Evolutionary conservation across 2,797 vertebrate genomes (phyloP).

Genomic region (Gadopsis marmoratus): DNA sequence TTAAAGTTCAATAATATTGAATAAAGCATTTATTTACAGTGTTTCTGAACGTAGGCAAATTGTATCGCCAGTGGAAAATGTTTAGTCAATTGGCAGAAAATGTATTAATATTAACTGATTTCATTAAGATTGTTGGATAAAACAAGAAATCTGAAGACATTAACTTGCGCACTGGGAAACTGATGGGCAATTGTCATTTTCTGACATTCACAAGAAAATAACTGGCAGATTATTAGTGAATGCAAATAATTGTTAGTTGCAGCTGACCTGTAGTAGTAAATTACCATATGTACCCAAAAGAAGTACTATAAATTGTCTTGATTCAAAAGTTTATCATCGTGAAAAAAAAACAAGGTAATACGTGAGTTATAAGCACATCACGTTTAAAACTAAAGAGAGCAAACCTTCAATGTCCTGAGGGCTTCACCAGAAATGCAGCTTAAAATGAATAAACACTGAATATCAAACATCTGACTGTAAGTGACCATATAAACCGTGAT

Average conservation of each 20-base stretch:
- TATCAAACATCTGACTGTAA: not conserved
- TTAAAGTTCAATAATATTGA: not conserved
- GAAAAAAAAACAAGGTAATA: not conserved
- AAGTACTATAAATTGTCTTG: not conserved
- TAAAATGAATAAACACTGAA: not conserved
- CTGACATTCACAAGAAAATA: not conserved
- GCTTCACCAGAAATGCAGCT: not conserved
- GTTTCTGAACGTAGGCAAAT: not conserved
- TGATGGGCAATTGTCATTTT: not conserved
- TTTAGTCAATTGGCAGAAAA: not conserved
- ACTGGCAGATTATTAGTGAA: not conserved
- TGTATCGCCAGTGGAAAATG: not conserved
- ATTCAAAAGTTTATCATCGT: not conserved
- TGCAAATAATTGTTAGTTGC: not conserved
- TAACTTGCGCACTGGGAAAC: not conserved
- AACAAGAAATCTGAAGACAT: not conserved
- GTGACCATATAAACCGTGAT: not conserved
- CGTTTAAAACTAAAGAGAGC: not conserved
- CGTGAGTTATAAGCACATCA: too few species aligned
- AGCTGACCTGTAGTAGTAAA: not conserved
- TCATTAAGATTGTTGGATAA: not conserved
- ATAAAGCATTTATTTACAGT: constrained; percentile 1
- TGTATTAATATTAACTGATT: not conserved
- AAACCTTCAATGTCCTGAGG: not conserved
- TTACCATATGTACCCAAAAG: not conserved